Evolutionary conservation across 2,888 invertebrate species (phyloP), one percentile per base, ranked within the genome.

Genomic region (Drosophila bunnanda): DNA sequence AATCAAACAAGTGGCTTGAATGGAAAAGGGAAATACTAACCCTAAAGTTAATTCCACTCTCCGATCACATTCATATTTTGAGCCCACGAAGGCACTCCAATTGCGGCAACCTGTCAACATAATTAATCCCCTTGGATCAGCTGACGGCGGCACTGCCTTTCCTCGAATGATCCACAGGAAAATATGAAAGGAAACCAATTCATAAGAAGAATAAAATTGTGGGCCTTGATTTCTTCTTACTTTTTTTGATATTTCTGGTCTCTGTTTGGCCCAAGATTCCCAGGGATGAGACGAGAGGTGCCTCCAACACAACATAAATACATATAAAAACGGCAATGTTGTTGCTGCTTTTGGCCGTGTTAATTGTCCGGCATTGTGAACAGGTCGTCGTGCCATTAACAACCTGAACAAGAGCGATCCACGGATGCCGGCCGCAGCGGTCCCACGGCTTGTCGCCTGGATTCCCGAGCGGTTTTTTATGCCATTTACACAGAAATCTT

Each of bases 401-500:
- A 57, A 75, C 74, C 64, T 69, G 65, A 74, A 65, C 60, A 75
- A 56, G 50, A 52, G 50, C 66, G 56, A 50, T 38, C 48, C 46
- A 50, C 34, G 41, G 50, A 56, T 61, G 52, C 71, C 39, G 53
- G 62, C 70, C 70, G 52, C 71, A 48, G 50, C 79, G 82, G 78
- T 86, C 85, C 88, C 85, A 86, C 88, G 85, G 81, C 82, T 71
- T 73, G 77, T 79, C 71, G 65, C 77, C 75, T 65, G 39, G 61
- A 41, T 68, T 55, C 55, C 62, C 36, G 61, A 60, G 58, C 54
- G 62, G 52, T 76, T 78, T 85, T 85, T 78, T 85, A 85, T 85
- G 88, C 85, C 88, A 86, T 86, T 86, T 86, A 86, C 81, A 77
- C 46, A 78, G 85, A 86, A 86, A 88, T 86, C 88, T 86, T 82